Conservation (phyloP, 2,797 vertebrate genomes). For the Characodon lateralis region DNA sequence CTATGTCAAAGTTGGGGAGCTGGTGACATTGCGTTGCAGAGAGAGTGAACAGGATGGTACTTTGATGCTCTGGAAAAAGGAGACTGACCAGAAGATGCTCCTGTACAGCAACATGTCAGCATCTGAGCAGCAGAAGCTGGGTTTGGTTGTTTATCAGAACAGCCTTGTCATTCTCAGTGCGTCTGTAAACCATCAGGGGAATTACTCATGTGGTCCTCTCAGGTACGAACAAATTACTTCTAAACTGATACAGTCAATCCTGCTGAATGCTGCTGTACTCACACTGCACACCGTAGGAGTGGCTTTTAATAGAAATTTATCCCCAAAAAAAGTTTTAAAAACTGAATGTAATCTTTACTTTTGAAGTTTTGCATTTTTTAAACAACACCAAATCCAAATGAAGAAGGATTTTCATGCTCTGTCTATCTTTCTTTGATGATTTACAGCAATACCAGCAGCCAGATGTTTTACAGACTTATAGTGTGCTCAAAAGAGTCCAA, state of each 20-base stretch:
- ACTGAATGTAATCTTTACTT: not conserved
- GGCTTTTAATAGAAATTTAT: not conserved
- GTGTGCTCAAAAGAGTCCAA: constrained; percentile 28
- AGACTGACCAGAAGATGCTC: constrained; percentile 6
- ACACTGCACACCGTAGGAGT: not conserved
- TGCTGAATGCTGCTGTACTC: no score
- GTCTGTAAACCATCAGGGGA: constrained; percentile 52
- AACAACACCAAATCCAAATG: not conserved
- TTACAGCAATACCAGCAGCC: constrained; percentile 32
- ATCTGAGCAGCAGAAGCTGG: constrained; percentile 23
- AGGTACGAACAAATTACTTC: constrained; percentile 39
- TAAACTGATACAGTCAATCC: not conserved
- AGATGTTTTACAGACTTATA: constrained; percentile 36
- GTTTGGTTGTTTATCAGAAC: constrained; percentile 26
- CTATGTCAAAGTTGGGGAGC: constrained; percentile 39
- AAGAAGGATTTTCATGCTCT: not conserved
- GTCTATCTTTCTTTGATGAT: not conserved
- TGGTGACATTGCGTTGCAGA: constrained; percentile 38
- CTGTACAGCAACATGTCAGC: constrained; percentile 28
- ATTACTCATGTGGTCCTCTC: constrained; percentile 54
- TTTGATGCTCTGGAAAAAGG: constrained; percentile 47
- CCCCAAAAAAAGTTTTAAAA: not conserved
- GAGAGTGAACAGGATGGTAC: fast-evolving
- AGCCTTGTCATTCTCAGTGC: constrained; percentile 53
- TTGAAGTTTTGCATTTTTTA: not conserved